Conservation (phyloP, 1,140 invertebrate genomes). For the Glomeris maerens region DNA sequence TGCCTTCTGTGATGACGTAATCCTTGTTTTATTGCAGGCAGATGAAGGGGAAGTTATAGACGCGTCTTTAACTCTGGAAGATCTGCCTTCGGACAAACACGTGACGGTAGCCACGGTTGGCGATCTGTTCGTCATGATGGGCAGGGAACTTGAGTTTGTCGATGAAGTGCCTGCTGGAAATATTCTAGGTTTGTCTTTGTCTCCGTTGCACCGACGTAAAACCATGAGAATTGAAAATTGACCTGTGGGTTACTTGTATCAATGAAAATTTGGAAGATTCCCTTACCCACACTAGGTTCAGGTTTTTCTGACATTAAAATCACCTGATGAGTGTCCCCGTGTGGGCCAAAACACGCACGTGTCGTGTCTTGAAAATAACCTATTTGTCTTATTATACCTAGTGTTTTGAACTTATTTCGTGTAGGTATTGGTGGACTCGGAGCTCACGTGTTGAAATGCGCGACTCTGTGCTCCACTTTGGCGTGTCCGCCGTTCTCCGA, state of each 20-base stretch:
- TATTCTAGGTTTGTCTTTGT: slow-evolving; percentile 57
- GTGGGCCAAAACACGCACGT: no score
- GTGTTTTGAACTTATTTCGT: no score
- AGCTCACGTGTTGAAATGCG: slow-evolving; percentile 73
- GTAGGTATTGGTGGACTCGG: slow-evolving; percentile 72
- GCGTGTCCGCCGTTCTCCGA: slow-evolving; percentile 82
- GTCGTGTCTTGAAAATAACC: neutral
- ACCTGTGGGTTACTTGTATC: no score
- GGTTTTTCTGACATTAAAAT: neutral
- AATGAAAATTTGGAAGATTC: no score
- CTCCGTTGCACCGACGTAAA: neutral
- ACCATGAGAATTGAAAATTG: no score
- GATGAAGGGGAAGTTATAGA: slow-evolving; percentile 36
- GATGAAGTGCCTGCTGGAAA: slow-evolving; percentile 73
- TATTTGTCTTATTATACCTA: slow-evolving; percentile 10
- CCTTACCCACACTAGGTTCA: neutral
- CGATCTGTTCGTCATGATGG: slow-evolving; percentile 82
- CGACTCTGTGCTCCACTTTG: slow-evolving; percentile 68
- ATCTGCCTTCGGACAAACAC: slow-evolving; percentile 48
- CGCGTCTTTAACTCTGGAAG: slow-evolving; percentile 42
- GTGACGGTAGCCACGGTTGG: slow-evolving; percentile 44
- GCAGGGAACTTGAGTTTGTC: slow-evolving; percentile 69
- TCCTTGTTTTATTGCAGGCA: no score
- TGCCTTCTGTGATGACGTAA: no score
- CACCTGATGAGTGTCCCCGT: no score